phyloP scores from a whole-genome alignment of 1,140 invertebrate genomes.

The Penaeus indicus region DNA sequence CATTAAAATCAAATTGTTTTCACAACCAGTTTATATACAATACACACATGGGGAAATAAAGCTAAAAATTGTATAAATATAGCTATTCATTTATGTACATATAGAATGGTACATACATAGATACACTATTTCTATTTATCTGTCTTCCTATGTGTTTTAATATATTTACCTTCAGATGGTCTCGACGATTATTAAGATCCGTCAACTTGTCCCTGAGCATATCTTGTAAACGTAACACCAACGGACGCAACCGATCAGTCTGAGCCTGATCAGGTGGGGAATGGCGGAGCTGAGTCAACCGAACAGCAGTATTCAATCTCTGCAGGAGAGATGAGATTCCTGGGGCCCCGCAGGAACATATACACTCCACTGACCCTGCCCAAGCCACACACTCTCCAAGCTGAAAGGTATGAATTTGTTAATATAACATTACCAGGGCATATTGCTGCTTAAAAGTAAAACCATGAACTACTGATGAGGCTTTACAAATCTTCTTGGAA shows the following conservation, averaged over 20 bases:
- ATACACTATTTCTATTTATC: too few relatives aligned
- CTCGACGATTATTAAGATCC: slow-evolving; percentile 65
- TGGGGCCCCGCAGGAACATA: slow-evolving; percentile 62
- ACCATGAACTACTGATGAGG: too few relatives aligned
- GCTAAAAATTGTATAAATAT: too few relatives aligned
- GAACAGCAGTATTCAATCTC: slow-evolving; percentile 41
- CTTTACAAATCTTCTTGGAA: too few relatives aligned
- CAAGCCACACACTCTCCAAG: slow-evolving; percentile 58
- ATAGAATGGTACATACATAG: too few relatives aligned
- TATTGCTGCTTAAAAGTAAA: too few relatives aligned
- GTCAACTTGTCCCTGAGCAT: slow-evolving; percentile 64
- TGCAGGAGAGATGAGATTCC: slow-evolving; percentile 59
- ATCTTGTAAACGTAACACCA: slow-evolving; percentile 47
- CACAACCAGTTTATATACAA: too few relatives aligned
- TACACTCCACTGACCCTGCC: slow-evolving; percentile 57
- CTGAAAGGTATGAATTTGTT: slow-evolving; percentile 21
- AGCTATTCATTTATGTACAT: too few relatives aligned
- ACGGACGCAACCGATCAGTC: slow-evolving; percentile 19
- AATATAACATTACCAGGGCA: too few relatives aligned
- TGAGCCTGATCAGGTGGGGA: slow-evolving; percentile 28
- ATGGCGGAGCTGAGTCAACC: slow-evolving; percentile 53
- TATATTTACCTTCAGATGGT: slow-evolving; percentile 60
- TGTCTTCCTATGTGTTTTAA: background rate
- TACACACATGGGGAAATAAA: too few relatives aligned
- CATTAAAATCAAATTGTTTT: too few relatives aligned